These are phyloP conservation scores for Clarias laeviceps DNA, from an alignment of 2,797 vertebrate genomes.

Conservation along the genomic window DNA sequence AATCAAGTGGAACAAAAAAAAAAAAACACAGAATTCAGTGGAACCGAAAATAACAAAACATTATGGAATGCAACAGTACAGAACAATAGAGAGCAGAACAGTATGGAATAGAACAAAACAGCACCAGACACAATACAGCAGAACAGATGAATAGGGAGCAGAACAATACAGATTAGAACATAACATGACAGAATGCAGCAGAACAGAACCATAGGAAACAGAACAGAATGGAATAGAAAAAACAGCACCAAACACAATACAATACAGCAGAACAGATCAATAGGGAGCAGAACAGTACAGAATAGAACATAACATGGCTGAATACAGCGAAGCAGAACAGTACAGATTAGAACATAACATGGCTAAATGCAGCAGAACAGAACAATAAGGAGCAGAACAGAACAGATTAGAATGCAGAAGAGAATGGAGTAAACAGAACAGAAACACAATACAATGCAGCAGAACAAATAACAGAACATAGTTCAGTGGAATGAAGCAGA, in stretches of 20 bases:
- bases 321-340: background rate
- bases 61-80: too few species aligned
- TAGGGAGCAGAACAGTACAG: background rate
- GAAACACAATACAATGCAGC: background rate
- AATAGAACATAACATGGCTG: background rate
- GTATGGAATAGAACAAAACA: background rate
- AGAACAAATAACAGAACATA: background rate
- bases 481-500: background rate
- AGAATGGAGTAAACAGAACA: too few species aligned
- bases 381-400: background rate
- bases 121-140: background rate
- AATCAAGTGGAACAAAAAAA: too few species aligned
- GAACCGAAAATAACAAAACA: too few species aligned
- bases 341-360: background rate
- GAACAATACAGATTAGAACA: background rate
- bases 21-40: too few species aligned
- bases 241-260: background rate
- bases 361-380: background rate
- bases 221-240: background rate
- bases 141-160: background rate
- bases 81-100: background rate
- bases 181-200: background rate
- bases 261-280: background rate
- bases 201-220: background rate
- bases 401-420: background rate